Evolutionary conservation across 2,888 invertebrate genomes (phyloP).

Genomic region (Notocelia uddmanniana): DNA sequence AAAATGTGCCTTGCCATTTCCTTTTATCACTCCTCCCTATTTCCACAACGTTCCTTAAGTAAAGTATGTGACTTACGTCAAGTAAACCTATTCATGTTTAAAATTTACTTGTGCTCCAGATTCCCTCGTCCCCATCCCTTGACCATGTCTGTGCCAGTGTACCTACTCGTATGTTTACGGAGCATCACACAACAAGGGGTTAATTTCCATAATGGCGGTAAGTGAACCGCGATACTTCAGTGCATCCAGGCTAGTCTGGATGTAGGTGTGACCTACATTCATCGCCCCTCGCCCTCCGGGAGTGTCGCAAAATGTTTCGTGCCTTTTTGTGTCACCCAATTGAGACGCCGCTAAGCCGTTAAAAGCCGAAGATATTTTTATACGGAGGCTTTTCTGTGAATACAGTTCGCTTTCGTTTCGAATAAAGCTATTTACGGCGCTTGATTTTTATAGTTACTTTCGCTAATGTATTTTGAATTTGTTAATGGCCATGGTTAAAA

Average conservation of each 20-base stretch:
- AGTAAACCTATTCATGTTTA: conserved; percentile 7
- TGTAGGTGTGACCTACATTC: conserved; percentile 67
- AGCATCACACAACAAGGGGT: conserved; percentile 38
- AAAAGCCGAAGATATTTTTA: conserved; percentile 62
- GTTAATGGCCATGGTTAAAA: background rate
- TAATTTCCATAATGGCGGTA: conserved; percentile 41
- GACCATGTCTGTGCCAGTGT: conserved; percentile 11
- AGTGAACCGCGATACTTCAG: conserved; percentile 35
- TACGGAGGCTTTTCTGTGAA: conserved; percentile 21
- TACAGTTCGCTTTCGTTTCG: conserved; percentile 28
- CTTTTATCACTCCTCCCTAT: conserved; percentile 4
- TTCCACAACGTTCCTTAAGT: background rate
- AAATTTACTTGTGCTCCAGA: conserved; percentile 28
- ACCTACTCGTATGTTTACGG: conserved; percentile 37
- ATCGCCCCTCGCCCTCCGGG: conserved; percentile 57
- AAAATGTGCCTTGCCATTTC: conserved; percentile 19
- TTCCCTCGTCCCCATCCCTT: conserved; percentile 15
- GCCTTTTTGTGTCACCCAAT: conserved; percentile 62
- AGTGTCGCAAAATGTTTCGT: conserved; percentile 62
- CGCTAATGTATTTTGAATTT: background rate
- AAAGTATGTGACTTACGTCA: background rate
- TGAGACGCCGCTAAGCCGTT: conserved; percentile 59
- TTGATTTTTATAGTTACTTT: conserved; percentile 10
- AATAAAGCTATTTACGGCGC: conserved; percentile 5
- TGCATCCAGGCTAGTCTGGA: conserved; percentile 56